phyloP scores from a whole-genome alignment of 2,113 vertebrate species.

The Zosterops lateralis region DNA sequence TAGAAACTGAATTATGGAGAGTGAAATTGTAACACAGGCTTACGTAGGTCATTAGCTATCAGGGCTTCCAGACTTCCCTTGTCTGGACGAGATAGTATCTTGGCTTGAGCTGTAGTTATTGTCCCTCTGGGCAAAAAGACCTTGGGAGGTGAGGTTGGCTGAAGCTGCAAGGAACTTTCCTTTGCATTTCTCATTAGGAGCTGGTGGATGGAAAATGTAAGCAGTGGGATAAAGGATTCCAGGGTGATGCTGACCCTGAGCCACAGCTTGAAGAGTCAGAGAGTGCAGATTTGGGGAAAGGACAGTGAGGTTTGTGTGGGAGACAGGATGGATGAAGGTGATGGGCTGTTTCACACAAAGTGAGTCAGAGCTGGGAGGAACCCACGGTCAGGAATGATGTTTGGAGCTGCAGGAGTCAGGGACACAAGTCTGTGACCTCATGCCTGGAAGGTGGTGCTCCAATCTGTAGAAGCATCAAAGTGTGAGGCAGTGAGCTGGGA shows the following conservation, averaged over 20 bases:
- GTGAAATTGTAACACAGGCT: neutral
- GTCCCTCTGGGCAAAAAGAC: slow-evolving; percentile 45
- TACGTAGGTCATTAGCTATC: slow-evolving; percentile 51
- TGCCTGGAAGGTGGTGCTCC: neutral
- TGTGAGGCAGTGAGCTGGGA: neutral
- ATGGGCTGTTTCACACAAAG: neutral
- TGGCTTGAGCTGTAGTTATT: slow-evolving; percentile 45
- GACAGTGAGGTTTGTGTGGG: neutral
- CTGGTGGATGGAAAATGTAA: neutral
- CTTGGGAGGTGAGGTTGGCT: slow-evolving; percentile 14
- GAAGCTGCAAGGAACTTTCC: slow-evolving; percentile 29
- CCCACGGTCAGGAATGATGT: rapidly evolving
- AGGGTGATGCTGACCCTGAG: neutral
- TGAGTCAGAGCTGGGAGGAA: neutral
- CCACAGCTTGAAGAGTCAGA: neutral
- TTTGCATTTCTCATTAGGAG: neutral
- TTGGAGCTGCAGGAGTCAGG: neutral
- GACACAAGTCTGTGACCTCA: neutral
- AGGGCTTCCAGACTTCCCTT: slow-evolving; percentile 52
- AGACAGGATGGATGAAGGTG: neutral
- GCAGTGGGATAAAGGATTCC: neutral
- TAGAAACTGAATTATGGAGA: slow-evolving; percentile 23
- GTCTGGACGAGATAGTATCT: slow-evolving; percentile 57
- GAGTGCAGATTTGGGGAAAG: neutral
- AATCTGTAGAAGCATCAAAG: neutral